Evolutionary conservation across 2,113 vertebrate genomes (phyloP).

Genomic region (Ceyx melanurus): DNA sequence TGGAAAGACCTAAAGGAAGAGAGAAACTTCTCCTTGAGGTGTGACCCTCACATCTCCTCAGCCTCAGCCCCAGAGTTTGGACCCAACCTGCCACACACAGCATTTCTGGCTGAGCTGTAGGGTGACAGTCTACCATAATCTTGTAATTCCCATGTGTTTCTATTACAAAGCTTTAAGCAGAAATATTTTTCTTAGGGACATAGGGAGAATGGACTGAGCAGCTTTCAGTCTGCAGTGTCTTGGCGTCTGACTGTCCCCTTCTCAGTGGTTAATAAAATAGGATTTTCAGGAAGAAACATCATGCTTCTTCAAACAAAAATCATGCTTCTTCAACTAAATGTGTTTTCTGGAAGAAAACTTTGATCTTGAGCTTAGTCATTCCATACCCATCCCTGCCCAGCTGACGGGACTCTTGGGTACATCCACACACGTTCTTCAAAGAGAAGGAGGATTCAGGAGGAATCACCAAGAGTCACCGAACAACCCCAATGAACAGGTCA

Average conservation of each 20-base stretch:
- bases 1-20: neutral
- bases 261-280: fast-evolving
- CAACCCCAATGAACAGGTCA: neutral
- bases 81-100: fast-evolving
- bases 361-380: neutral
- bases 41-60: neutral
- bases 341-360: neutral
- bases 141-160: neutral
- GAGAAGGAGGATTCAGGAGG: neutral
- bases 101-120: fast-evolving
- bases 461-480: neutral
- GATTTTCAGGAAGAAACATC: neutral
- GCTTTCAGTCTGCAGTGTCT: neutral
- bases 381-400: neutral
- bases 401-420: neutral
- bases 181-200: neutral
- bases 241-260: neutral
- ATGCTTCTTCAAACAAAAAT: no score
- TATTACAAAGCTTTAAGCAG: neutral
- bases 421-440: neutral
- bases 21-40: fast-evolving
- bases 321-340: neutral
- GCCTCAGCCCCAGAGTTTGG: fast-evolving
- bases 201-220: fast-evolving
- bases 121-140: fast-evolving